These are phyloP conservation scores for Trachelipus rathkii DNA, from an alignment of 1,140 invertebrate species.

Conservation along the genomic window DNA sequence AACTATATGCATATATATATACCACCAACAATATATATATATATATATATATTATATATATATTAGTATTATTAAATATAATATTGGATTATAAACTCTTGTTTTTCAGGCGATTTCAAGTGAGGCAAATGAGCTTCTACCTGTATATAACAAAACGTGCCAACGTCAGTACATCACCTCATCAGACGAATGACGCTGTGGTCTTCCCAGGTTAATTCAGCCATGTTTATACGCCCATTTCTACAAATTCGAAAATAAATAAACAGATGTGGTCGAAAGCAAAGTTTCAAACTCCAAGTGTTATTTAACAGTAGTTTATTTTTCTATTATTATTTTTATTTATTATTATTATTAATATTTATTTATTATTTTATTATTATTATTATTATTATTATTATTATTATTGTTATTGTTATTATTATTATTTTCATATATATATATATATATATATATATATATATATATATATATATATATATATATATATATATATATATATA, in stretches of 20 bases:
- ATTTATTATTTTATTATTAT: not conserved
- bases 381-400: not conserved
- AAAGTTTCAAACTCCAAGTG: not conserved
- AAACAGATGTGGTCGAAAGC: not conserved
- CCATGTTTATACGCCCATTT: constrained; percentile 42
- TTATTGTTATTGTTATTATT: not conserved
- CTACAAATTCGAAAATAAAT: constrained; percentile 25
- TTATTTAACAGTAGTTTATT: not conserved
- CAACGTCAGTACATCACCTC: constrained; percentile 78
- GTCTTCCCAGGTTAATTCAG: constrained; percentile 50
- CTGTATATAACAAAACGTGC: constrained; percentile 94
- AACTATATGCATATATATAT: not conserved
- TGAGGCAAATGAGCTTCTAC: constrained; percentile 92
- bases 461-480: not conserved
- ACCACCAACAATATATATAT: constrained; percentile 13
- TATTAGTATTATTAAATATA: not conserved
- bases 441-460: not conserved
- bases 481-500: not conserved
- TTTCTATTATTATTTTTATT: no score
- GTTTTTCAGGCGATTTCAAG: constrained; percentile 72
- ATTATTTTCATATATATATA: no score
- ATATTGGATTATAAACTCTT: no score
- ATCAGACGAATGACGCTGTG: constrained; percentile 84
- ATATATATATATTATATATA: constrained; percentile 18
- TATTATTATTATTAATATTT: no score